Evolutionary conservation across 1,140 invertebrate species (phyloP).

Genomic region (Arctopsyche grandis): DNA sequence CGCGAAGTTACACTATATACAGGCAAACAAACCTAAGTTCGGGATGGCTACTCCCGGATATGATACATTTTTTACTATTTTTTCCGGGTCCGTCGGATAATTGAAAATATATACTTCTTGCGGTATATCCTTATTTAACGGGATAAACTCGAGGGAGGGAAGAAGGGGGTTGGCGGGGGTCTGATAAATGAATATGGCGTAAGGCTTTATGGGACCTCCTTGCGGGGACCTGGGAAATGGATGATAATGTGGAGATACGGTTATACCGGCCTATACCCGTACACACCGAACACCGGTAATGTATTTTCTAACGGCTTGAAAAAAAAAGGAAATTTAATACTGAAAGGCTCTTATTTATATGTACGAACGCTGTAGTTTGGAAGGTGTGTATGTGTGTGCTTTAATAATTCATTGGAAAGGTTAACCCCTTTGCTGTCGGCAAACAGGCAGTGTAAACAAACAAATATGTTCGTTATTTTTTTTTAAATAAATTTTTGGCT

Average conservation of each 20-base stretch:
- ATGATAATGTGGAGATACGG: constrained; percentile 26
- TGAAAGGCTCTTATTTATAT: constrained; percentile 2
- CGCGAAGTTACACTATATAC: too few species aligned
- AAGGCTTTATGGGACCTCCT: constrained; percentile 8
- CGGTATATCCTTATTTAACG: constrained; percentile 32
- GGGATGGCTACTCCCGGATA: too few species aligned
- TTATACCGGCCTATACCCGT: constrained; percentile 9
- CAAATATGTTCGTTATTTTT: too few species aligned
- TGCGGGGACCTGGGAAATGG: constrained; percentile 14
- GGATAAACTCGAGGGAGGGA: constrained; percentile 14
- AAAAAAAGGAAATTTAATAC: constrained; percentile 5
- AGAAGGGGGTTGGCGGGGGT: background rate
- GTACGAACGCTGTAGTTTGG: background rate
- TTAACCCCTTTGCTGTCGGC: too few species aligned
- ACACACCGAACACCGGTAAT: constrained; percentile 13
- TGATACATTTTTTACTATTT: too few species aligned
- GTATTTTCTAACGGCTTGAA: constrained; percentile 22
- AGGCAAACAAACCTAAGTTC: too few species aligned
- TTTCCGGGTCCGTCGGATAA: background rate
- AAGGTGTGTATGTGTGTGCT: background rate
- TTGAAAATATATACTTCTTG: constrained; percentile 31
- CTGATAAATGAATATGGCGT: constrained; percentile 23
- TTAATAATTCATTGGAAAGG: too few species aligned
- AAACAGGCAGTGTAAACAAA: too few species aligned
- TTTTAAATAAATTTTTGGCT: too few species aligned